A percentile compares a stretch with the other conserved stretches of the same genome.
Conservation (phyloP, 2,888 invertebrate species). For the Anarsia innoxiella region DNA sequence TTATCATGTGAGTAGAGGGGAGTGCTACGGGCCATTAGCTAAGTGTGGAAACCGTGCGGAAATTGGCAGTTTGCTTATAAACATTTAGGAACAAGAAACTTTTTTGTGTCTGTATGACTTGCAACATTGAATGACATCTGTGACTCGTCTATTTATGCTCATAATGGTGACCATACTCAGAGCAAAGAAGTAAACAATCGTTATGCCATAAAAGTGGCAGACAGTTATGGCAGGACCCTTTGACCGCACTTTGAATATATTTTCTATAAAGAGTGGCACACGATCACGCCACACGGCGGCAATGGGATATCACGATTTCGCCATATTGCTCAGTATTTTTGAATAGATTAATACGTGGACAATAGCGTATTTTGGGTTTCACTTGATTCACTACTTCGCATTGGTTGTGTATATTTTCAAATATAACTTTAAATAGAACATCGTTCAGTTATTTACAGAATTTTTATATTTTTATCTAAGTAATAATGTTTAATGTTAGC, state of each 20-base stretch:
- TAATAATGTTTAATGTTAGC: too few relatives aligned
- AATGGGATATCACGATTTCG: slow-evolving; percentile 16
- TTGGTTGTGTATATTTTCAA: too few relatives aligned
- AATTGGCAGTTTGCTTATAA: too few relatives aligned
- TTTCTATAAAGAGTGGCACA: slow-evolving; percentile 18
- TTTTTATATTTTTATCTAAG: too few relatives aligned
- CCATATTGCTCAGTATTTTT: slow-evolving; percentile 14
- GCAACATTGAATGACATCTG: too few relatives aligned
- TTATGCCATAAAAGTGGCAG: slow-evolving; percentile 40
- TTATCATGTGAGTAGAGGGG: too few relatives aligned
- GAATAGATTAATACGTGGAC: slow-evolving; percentile 7
- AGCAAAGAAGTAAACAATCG: slow-evolving; percentile 29
- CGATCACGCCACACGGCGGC: slow-evolving; percentile 3
- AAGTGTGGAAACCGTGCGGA: too few relatives aligned
- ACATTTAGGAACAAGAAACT: too few relatives aligned
- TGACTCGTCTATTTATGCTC: neutral
- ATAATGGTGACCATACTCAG: slow-evolving; percentile 19
- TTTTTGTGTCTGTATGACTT: too few relatives aligned
- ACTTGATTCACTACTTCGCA: too few relatives aligned
- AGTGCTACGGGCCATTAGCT: too few relatives aligned
- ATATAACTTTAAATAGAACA: too few relatives aligned
- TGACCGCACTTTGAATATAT: slow-evolving; percentile 38
- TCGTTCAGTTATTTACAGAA: neutral
- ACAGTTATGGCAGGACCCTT: slow-evolving; percentile 42
- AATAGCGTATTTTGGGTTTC: slow-evolving; percentile 3